phyloP scores from a whole-genome alignment of 2,797 vertebrate genomes.

The Coccyzus lansbergi region DNA sequence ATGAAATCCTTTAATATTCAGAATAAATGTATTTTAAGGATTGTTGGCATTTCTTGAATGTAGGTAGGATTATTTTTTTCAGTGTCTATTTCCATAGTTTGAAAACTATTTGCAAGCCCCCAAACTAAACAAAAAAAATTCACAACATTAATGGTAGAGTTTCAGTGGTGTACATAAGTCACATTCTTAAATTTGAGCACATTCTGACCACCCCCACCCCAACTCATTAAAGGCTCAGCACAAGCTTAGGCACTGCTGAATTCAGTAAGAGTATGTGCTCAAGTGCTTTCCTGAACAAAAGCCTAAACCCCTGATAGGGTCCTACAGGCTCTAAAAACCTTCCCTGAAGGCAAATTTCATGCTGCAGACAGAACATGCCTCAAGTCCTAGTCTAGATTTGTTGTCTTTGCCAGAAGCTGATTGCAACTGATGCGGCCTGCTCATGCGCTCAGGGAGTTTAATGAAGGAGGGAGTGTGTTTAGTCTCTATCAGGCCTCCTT shows the following conservation, averaged over 20 bases:
- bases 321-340: neutral
- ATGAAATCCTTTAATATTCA: constrained; percentile 14
- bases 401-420: neutral
- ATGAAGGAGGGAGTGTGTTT: neutral
- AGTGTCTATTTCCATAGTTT: neutral
- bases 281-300: neutral
- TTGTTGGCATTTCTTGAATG: neutral
- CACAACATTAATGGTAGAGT: neutral
- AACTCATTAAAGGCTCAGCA: neutral
- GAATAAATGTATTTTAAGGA: neutral
- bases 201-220: neutral
- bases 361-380: neutral
- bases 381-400: neutral
- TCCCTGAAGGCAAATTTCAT: neutral
- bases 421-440: neutral
- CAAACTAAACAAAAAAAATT: neutral
- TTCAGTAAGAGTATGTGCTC: neutral
- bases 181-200: neutral
- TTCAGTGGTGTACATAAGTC: neutral
- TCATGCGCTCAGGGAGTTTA: neutral
- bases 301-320: neutral
- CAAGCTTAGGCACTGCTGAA: neutral
- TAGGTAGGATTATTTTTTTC: neutral
- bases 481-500: neutral
- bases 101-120: neutral